phyloP scores from a whole-genome alignment of 2,113 vertebrate genomes.

The Psilopsiagon aymara region DNA sequence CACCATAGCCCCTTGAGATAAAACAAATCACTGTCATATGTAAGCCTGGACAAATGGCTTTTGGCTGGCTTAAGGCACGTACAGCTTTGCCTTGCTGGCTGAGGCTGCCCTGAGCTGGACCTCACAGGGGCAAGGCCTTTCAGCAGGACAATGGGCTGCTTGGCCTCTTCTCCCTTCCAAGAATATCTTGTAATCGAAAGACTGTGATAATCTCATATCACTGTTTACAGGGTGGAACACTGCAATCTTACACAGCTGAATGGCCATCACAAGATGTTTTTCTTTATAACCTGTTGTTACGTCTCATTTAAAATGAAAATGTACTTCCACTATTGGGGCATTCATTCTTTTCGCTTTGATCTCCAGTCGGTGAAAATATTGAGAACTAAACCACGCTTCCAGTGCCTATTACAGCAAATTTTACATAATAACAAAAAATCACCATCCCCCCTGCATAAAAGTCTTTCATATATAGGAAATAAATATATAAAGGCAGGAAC shows the following conservation, averaged over 20 bases:
- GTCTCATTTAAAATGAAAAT: conserved; percentile 42
- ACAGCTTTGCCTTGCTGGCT: background rate
- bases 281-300: conserved; percentile 31
- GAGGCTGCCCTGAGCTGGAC: background rate
- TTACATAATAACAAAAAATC: background rate
- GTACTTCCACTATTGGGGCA: background rate
- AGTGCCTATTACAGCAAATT: background rate
- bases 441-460: background rate
- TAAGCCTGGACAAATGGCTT: background rate
- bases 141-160: background rate
- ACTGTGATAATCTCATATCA: background rate
- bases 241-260: conserved; percentile 17
- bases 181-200: conserved; percentile 3
- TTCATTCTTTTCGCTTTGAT: conserved; percentile 28
- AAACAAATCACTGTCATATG: background rate
- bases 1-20: rapidly evolving
- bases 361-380: background rate
- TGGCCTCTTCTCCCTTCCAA: background rate
- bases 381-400: background rate
- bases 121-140: background rate
- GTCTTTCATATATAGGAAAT: background rate
- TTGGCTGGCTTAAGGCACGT: background rate
- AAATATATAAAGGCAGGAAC: background rate
- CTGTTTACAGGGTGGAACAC: background rate
- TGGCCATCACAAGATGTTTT: conserved; percentile 39